Evolutionary conservation across 2,797 vertebrate genomes (phyloP), one percentile per base, ranked within the genome.

Genomic region (Strix occidentalis): DNA sequence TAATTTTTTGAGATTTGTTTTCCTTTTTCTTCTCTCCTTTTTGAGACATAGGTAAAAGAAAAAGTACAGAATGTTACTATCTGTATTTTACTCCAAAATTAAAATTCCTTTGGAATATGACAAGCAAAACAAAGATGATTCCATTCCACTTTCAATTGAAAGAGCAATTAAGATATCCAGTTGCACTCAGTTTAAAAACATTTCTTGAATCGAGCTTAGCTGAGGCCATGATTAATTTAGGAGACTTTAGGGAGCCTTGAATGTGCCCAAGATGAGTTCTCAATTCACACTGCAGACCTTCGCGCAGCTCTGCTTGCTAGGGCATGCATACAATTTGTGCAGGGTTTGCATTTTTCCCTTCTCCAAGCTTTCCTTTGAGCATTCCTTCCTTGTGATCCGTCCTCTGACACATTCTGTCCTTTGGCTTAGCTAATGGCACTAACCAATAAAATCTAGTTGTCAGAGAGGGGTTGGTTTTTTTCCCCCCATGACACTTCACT

Each of bases 311-410:
- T 65, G 57, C 92, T 65, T 96, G 96, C 93, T 23, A 7, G 89
- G 89, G 53, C 96, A 83, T 8, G 94, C 8, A 0, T 4, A 11
- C 57, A 45, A 39, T 95, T 84, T 81, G 26, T 71, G 84, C 45
- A 0, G 84, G 81, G 26, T 91, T 96, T 92, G 90, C 90, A 95
- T 95, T 96, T 96, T 97, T 96, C 35, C 50, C n/a, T 53, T 61
- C 82, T 66, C 90, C 4, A 3, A 29, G 51, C 48, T 92, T 20
- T 20, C 50, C 88, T 95, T 94, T 96, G 94, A 95, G 89, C 88
- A 28, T 68, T 71, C 90, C 64, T 37, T 11, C 43, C 46, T 20
- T 60, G 7, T 74, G 81, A 94, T 94, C 89, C n/a, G 15, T 83
- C 79, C 87, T 35, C 58, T 90, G 94, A 96, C 93, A 90, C 14